Evolutionary conservation across 2,113 vertebrate genomes (phyloP), one percentile per base, ranked within the genome.

Genomic region (Ploceus nigricollis): DNA sequence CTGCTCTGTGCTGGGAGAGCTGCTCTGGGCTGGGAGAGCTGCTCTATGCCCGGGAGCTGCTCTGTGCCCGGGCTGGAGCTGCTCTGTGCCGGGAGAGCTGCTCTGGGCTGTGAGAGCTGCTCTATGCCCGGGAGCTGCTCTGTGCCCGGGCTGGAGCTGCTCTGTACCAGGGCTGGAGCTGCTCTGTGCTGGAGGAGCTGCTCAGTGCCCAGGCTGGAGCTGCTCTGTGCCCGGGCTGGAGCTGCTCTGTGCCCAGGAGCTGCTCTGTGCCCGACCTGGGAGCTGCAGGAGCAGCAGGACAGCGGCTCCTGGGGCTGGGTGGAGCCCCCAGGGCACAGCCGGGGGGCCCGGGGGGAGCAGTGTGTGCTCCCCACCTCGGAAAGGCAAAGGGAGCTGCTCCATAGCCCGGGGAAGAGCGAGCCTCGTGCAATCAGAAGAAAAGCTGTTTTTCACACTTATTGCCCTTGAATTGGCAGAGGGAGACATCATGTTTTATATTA

Each of bases 401-500:
- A 1, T 15, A 72, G 66, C 89, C 22, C 45, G 73, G 81, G 64
- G 73, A 50, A 20, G 89, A 76, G 81, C 44, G 7, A 96, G 87
- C 42, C 91, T 87, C 9, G 27, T 37, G 64, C 77, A 51, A 15
- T 56, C 35, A 17, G 71, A 50, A 31, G 92, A 69, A 65, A 90
- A 83, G 91, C 94, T 87, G 96, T 96, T 95, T 90, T 82, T 98
- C 97, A 98, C 97, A 96, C 89, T 97, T 97, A 97, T 27, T 97
- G 97, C 91, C 91, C 93, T 71, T 94, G 97, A 97, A 96, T 97
- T 97, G 97, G 88, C 95, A 96, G 93, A 80, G 23, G 69, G 97
- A 97, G 97, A 95, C 93, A 97, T 97, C 91, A 53, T 97, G 96
- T 95, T 97, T 97, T 98, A 97, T 93, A 98, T 88, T 97, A 97